Percentiles rank a stretch among this genome's conserved stretches.
Conservation (phyloP, 2,113 vertebrate genomes). For the Ptyas mucosa region DNA sequence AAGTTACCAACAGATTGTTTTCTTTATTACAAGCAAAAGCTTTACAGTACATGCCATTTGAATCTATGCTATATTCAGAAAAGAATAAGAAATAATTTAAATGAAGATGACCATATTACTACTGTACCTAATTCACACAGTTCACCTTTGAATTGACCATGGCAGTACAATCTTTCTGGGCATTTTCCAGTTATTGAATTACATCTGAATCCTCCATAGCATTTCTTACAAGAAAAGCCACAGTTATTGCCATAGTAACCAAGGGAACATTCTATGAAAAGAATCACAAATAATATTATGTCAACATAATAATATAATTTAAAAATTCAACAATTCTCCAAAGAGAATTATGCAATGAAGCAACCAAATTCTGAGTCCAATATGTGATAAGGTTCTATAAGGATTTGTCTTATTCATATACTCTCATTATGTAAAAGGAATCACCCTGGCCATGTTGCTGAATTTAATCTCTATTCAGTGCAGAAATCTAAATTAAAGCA, state of each 20-base stretch:
- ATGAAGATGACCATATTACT: background rate
- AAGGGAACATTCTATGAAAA: slow-evolving; percentile 16
- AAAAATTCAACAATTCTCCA: background rate
- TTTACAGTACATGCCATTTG: background rate
- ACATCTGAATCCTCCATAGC: slow-evolving; percentile 20
- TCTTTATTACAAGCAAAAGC: background rate
- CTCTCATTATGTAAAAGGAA: background rate
- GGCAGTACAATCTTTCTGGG: slow-evolving; percentile 12
- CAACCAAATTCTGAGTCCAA: background rate
- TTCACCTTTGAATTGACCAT: slow-evolving; percentile 31
- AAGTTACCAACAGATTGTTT: background rate
- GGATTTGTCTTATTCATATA: background rate
- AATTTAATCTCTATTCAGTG: background rate
- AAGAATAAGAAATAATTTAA: background rate
- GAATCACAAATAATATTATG: background rate
- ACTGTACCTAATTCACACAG: slow-evolving; percentile 32
- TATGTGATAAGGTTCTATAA: background rate
- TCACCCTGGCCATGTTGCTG: background rate
- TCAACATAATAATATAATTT: background rate
- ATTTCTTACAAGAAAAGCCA: background rate
- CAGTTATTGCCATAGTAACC: slow-evolving; percentile 28
- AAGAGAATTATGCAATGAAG: background rate
- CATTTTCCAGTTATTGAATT: slow-evolving; percentile 26
- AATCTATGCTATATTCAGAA: background rate
- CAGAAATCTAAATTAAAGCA: background rate